Conservation (phyloP, 2,888 invertebrate species). For the Mesorhabditis spiculigera region DNA sequence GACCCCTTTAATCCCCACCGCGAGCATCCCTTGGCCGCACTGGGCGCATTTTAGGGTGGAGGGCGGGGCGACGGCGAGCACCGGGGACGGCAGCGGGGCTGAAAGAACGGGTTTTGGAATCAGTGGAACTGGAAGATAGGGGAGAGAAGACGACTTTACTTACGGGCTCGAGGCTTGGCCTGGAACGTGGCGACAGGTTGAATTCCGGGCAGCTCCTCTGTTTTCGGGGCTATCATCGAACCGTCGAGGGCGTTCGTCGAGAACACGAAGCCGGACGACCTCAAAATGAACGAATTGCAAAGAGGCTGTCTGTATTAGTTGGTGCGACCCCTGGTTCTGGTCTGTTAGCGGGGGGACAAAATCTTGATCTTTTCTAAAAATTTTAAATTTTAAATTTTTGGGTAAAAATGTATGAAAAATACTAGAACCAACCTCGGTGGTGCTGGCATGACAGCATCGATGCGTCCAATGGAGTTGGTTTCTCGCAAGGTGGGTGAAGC, state of each 20-base stretch:
- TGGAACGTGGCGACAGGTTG: background rate
- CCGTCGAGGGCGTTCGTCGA: slow-evolving; percentile 5
- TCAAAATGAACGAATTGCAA: background rate
- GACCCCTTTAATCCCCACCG: slow-evolving; percentile 9
- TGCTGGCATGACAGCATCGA: background rate
- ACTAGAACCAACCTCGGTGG: background rate
- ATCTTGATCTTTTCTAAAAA: no score
- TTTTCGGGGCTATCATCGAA: background rate
- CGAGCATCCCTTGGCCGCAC: slow-evolving; percentile 41
- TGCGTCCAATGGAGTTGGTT: background rate
- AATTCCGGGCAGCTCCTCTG: background rate
- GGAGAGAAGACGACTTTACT: background rate
- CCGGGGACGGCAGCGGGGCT: slow-evolving; percentile 3
- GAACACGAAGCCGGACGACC: slow-evolving; percentile 5
- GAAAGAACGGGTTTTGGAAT: background rate
- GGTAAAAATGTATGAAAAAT: background rate
- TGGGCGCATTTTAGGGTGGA: slow-evolving; percentile 40
- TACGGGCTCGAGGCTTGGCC: no score
- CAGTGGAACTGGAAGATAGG: background rate
- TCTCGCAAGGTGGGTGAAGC: background rate
- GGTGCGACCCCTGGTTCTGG: no score
- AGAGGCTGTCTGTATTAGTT: background rate
- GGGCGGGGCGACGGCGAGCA: slow-evolving; percentile 2
- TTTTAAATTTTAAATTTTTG: background rate
- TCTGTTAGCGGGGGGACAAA: no score